phyloP scores from a whole-genome alignment of 2,797 vertebrate genomes.

The Periparus ater region DNA sequence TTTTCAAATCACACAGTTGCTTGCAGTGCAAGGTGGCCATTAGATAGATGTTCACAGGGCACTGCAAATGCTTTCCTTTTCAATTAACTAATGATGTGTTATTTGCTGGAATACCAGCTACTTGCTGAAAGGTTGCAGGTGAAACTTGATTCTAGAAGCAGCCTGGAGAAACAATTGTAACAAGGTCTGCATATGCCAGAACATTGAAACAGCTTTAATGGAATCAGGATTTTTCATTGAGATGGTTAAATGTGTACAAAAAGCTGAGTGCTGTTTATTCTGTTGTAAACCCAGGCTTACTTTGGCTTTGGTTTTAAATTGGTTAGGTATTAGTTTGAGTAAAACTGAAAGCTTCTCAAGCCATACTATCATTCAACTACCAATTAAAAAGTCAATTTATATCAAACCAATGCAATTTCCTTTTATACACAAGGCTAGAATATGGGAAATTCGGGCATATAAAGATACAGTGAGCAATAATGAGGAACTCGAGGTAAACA shows the following conservation, averaged over 20 bases:
- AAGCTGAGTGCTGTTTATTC: neutral
- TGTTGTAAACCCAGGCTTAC: neutral
- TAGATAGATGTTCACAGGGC: neutral
- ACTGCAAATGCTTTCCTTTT: neutral
- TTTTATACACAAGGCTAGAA: slow-evolving; percentile 10
- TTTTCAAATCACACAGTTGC: neutral
- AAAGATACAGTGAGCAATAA: slow-evolving; percentile 41
- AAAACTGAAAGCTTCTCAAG: slow-evolving; percentile 18
- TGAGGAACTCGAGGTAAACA: slow-evolving; percentile 42
- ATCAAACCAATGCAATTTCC: slow-evolving; percentile 30
- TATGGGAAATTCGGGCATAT: neutral
- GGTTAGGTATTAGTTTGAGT: slow-evolving; percentile 8
- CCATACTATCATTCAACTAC: neutral
- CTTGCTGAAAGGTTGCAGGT: neutral
- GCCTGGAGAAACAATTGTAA: neutral
- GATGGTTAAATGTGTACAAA: neutral
- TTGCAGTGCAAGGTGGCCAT: neutral
- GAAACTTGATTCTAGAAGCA: neutral
- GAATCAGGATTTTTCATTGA: neutral
- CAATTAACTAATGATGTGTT: neutral
- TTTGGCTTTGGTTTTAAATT: neutral
- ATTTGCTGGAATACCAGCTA: neutral
- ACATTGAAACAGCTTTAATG: neutral
- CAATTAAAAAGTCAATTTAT: slow-evolving; percentile 55
- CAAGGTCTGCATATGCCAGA: neutral